Evolutionary conservation across 2,113 vertebrate species (phyloP).

Genomic region (Calonectris borealis): DNA sequence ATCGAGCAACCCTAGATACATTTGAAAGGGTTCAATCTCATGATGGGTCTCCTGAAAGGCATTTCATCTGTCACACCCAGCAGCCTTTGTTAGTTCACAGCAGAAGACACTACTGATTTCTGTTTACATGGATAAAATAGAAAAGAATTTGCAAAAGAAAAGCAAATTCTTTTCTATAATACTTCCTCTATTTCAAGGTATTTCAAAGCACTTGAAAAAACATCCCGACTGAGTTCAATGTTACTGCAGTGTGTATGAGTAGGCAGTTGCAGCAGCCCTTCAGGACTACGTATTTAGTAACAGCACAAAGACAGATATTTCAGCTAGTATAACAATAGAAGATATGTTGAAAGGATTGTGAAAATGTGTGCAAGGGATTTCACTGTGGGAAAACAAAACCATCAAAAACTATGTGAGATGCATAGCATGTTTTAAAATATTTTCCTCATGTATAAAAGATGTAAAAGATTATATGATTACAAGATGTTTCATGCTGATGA

Average conservation of each 20-base stretch:
- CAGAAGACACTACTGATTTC: constrained; percentile 41
- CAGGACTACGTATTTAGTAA: constrained; percentile 28
- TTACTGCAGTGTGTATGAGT: not conserved
- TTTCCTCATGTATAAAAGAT: constrained; percentile 13
- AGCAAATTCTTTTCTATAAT: not conserved
- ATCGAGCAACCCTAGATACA: not conserved
- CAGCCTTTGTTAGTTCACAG: constrained; percentile 43
- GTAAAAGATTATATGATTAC: not conserved
- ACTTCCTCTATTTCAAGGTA: constrained; percentile 19
- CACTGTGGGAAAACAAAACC: constrained; percentile 15
- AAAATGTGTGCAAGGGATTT: not conserved
- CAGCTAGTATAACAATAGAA: not conserved
- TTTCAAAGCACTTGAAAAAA: constrained; percentile 53
- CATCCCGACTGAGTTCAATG: constrained; percentile 26
- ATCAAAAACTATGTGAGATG: not conserved
- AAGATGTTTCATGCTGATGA: not conserved
- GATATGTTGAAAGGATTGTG: constrained; percentile 14
- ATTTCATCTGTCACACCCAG: constrained; percentile 30
- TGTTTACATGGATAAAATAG: constrained; percentile 54
- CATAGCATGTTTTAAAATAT: not conserved
- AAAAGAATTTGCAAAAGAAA: not conserved
- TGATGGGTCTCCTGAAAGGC: constrained; percentile 16
- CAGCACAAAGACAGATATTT: constrained; percentile 6
- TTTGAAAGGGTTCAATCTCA: constrained; percentile 33
- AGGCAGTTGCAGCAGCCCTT: constrained; percentile 13